Conservation (phyloP, 2,888 invertebrate species). For the Rhamnusium bicolor region DNA sequence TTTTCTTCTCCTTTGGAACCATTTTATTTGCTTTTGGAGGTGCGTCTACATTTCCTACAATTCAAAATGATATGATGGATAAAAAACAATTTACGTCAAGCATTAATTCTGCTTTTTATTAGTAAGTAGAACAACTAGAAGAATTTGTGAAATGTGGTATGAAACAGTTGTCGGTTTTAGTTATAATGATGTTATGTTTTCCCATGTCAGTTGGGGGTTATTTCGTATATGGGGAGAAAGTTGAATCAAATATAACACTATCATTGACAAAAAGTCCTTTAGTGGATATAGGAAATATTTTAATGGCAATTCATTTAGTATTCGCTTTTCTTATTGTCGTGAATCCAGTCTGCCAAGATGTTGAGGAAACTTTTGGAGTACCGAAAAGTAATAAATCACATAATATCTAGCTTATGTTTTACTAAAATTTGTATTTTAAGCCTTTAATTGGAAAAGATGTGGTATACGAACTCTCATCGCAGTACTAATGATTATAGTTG, state of each 20-base stretch:
- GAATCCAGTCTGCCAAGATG: conserved; percentile 81
- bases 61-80: conserved; percentile 84
- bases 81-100: conserved; percentile 78
- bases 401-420: background rate
- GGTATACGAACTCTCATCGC: conserved; percentile 75
- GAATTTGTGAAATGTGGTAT: background rate
- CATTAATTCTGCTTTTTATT: conserved; percentile 75
- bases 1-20: conserved; percentile 81
- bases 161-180: conserved; percentile 65
- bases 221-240: conserved; percentile 76
- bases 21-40: conserved; percentile 83
- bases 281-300: conserved; percentile 75
- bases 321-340: conserved; percentile 80
- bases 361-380: conserved; percentile 78
- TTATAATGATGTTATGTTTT: conserved; percentile 74
- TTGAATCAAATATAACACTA: conserved; percentile 76
- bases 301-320: conserved; percentile 79
- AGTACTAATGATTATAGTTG: conserved; percentile 76
- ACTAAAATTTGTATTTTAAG: conserved; percentile 68
- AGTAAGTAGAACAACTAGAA: conserved; percentile 68
- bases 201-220: conserved; percentile 78
- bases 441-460: conserved; percentile 76
- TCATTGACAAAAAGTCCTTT: conserved; percentile 74
- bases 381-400: conserved; percentile 72
- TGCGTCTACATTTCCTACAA: conserved; percentile 84